Conservation (phyloP, 1,140 invertebrate species). For the Diorhabda carinulata region DNA sequence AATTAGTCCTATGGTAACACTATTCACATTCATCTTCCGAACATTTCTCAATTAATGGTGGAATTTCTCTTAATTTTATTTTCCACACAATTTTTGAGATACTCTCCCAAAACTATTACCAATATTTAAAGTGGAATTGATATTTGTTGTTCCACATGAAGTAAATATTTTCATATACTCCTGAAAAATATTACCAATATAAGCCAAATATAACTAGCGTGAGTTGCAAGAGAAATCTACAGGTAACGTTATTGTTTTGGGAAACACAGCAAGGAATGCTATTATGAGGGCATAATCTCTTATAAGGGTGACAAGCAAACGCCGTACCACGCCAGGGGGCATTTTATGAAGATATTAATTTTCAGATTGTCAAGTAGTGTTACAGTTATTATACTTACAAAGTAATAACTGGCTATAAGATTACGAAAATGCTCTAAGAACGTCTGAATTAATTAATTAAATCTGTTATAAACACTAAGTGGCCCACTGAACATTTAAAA, state of each 20-base stretch:
- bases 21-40: no score
- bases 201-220: neutral
- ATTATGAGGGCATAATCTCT: slow-evolving; percentile 39
- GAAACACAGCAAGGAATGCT: slow-evolving; percentile 15
- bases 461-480: slow-evolving; percentile 46
- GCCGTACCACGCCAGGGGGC: slow-evolving; percentile 34
- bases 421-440: slow-evolving; percentile 42
- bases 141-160: no score
- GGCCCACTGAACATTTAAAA: slow-evolving; percentile 36
- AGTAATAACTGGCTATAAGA: slow-evolving; percentile 45
- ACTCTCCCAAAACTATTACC: no score
- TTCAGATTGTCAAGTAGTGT: slow-evolving; percentile 46
- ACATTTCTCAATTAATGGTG: no score
- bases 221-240: slow-evolving; percentile 18
- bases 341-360: slow-evolving; percentile 48
- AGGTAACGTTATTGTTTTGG: slow-evolving; percentile 31
- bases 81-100: no score
- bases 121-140: no score
- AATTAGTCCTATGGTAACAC: no score
- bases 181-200: neutral
- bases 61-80: no score
- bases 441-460: slow-evolving; percentile 49
- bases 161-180: no score
- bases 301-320: slow-evolving; percentile 36
- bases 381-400: slow-evolving; percentile 46